Evolutionary conservation across 35 echinoderm and acorn worm species (phyloP).

Genomic region (Nesometra sesokonis): DNA sequence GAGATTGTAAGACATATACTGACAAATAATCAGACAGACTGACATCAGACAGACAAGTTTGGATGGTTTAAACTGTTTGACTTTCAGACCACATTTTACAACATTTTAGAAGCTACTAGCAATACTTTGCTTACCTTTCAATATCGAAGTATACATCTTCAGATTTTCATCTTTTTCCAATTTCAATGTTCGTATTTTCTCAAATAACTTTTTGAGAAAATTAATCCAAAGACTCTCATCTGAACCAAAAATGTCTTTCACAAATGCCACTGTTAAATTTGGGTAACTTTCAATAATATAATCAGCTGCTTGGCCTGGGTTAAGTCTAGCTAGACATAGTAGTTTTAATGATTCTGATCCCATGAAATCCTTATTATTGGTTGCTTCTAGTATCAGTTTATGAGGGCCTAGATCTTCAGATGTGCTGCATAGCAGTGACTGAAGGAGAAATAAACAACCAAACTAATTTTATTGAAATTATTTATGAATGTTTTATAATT

Average conservation of each 20-base stretch:
- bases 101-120: too few species aligned
- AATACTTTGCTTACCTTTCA: neutral
- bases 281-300: neutral
- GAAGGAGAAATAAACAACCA: neutral
- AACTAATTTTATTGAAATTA: too few species aligned
- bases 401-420: neutral
- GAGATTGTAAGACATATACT: too few species aligned
- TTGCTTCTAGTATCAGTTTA: neutral
- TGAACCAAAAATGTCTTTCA: neutral
- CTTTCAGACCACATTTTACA: too few species aligned
- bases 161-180: neutral
- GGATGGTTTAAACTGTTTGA: too few species aligned
- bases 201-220: neutral
- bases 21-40: too few species aligned
- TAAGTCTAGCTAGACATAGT: neutral
- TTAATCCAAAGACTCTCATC: neutral
- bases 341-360: neutral
- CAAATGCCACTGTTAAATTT: neutral
- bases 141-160: neutral
- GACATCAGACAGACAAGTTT: neutral
- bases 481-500: too few species aligned
- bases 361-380: neutral
- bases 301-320: neutral
- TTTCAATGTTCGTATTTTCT: neutral
- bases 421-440: neutral